Evolutionary conservation across 2,113 vertebrate genomes (phyloP), one percentile per base, ranked within the genome.

Genomic region (Scopus umbretta): DNA sequence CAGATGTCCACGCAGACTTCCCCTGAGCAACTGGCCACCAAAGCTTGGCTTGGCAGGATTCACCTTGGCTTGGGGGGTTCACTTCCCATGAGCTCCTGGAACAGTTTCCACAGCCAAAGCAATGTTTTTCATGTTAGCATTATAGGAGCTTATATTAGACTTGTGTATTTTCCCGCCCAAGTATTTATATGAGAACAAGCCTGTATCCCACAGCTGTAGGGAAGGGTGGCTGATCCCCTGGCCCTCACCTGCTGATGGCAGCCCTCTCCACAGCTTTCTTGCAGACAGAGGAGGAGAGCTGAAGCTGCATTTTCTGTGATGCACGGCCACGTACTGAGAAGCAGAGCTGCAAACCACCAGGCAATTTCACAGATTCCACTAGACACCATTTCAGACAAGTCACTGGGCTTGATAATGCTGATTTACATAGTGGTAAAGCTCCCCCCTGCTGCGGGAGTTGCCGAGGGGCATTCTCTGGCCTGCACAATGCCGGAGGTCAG

Each of bases 341-440:
- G n/a, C 50, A 67, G 83, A 83, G 62, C 50, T 55, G 59, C 29
- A 94, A 92, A 89, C 80, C 83, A 74, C 55, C 0, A 0, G n/a
- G 32, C n/a, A 84, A 43, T 91, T 81, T 80, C 56, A 53, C 26
- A 74, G 32, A 84, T 88, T 86, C 68, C 89, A 89, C 91, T 40
- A 59, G 68, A 91, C 72, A 75, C 76, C 50, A 32, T 91, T 92
- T 88, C 80, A 94, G 75, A 80, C 55, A 74, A 92, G 80, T 53
- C 42, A 83, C 32, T 76, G 83, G 72, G 50, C n/a, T 78, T 81
- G 86, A 91, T 86, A 78, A 84, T 84, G 38, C 62, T 80, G 61
- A 93, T 96, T 97, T 96, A 81, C 86, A 92, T 40, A 67, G 88
- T 2, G 0, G 63, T 55, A 78, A 94, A 92, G 55, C 82, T 88